phyloP scores from a whole-genome alignment of 1,140 invertebrate genomes.

The Drosophila orosa region DNA sequence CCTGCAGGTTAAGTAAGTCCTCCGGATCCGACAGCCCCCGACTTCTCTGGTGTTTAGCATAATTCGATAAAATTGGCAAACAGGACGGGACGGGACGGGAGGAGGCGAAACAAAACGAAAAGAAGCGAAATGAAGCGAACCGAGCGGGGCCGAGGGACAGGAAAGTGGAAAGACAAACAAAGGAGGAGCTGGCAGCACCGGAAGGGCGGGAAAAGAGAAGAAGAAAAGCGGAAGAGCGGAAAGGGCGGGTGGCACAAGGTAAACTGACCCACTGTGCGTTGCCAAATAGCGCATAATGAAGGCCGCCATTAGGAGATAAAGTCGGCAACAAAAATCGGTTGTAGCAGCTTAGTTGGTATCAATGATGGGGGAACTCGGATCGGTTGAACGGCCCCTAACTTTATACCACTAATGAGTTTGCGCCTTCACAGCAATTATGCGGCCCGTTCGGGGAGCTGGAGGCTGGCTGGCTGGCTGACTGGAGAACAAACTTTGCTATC shows the following conservation, averaged over 20 bases:
- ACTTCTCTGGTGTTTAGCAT: conserved; percentile 60
- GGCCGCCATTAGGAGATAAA: conserved; percentile 76
- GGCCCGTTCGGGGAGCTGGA: conserved; percentile 31
- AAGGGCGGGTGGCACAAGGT: conserved; percentile 15
- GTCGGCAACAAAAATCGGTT: conserved; percentile 70
- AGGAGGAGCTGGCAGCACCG: conserved; percentile 17
- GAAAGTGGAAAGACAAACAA: conserved; percentile 59
- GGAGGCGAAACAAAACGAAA: conserved; percentile 3
- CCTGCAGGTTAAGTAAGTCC: conserved; percentile 50
- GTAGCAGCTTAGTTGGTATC: conserved; percentile 54
- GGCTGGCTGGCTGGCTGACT: conserved; percentile 8
- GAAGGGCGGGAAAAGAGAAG: not conserved
- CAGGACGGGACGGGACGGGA: conserved; percentile 17
- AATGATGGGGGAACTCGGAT: conserved; percentile 31
- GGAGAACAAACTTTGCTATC: conserved; percentile 67
- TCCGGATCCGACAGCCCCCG: conserved; percentile 10
- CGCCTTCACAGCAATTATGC: conserved; percentile 73
- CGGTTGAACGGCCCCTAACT: conserved; percentile 47
- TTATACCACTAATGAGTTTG: conserved; percentile 74
- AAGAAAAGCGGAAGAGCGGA: not conserved
- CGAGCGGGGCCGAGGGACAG: conserved; percentile 20
- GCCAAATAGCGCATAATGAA: conserved; percentile 73
- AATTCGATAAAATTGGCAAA: conserved; percentile 80
- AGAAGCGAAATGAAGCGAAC: conserved; percentile 13
- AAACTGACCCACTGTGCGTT: conserved; percentile 48